Evolutionary conservation across 2,797 vertebrate genomes (phyloP), one percentile per base, ranked within the genome.

Genomic region (Hippocampus kuda): DNA sequence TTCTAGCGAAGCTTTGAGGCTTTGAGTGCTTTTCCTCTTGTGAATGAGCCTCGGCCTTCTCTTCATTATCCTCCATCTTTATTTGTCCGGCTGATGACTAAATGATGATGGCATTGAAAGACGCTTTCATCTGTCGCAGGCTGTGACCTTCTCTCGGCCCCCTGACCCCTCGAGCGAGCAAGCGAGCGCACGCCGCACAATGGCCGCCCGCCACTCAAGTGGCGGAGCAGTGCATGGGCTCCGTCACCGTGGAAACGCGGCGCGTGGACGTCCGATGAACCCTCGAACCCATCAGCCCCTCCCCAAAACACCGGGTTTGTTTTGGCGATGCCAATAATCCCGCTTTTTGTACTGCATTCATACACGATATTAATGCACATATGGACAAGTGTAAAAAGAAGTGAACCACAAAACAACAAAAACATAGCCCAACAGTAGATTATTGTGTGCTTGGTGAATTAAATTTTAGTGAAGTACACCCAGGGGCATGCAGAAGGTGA

Each of bases 31-130:
- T 60, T 27, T 30, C 57, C 16, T 60, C 26, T 53, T 53, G 48
- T 57, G 56, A 57, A 57, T 60, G 57, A 30, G 57, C 56, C 56
- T 59, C 24, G 11, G 26, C 80, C 41, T 61, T 82, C 76, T 85
- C 76, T 81, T 84, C 72, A 42, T 42, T 22, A 41, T 38, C 34
- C 34, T 60, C 27, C 26, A 65, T 82, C 76, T 84, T 77, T 80
- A 78, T 84, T 71, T 67, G 54, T 80, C 77, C 57, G 61, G 38
- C 81, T 93, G 93, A 94, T 93, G 91, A 92, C 92, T 93, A 94
- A 95, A 95, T 94, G 93, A 94, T 92, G 92, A 93, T 93, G 91
- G 90, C 88, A 87, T 90, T 92, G 93, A 34, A 91, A 93, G 92
- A 91, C 77, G 90, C 93, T 93, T 95, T 94, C 92, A 94, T 94